Evolutionary conservation across 2,113 vertebrate genomes (phyloP), one percentile per base, ranked within the genome.

Genomic region (Mobula birostris): DNA sequence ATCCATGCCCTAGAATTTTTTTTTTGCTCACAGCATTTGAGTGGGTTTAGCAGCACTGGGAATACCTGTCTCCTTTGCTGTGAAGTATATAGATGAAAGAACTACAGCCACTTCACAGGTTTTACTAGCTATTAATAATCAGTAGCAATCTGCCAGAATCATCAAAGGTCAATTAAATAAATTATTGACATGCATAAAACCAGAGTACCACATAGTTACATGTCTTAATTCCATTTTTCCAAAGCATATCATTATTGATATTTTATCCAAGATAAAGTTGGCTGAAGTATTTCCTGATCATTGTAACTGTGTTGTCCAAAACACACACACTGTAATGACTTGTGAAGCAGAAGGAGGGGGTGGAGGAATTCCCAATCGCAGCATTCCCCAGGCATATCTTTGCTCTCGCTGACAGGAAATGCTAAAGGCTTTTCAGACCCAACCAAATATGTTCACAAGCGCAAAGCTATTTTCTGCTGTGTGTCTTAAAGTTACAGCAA

Each of bases 371-470:
- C 91, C 70, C 91, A 40, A 36, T 56, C 11, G 91, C 70, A 40
- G 72, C 68, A 72, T 36, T 40, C 21, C 21, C 11, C 68, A 93
- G 91, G 40, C 40, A 27, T 93, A 74, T 93, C 68, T 93, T 93
- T 93, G 40, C 91, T 76, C 70, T 93, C 36, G 48, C 36, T 72
- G 66, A 76, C 91, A 93, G 91, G 91, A 93, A 93, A 93, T 74
- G 91, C 68, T 74, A 32, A 72, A 76, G 68, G 91, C 91, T 27
- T 93, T 93, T 48, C 56, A 56, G 91, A 74, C 24, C 24, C 24
- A 70, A 93, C 19, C 70, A 93, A 32, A 74, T 93, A 74, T 76
- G 74, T 56, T 93, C 91, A 74, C 40, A 76, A 93, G 48, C 14
- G 36, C 36, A 76, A 93, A 93, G 40, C 70, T 27, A 74, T 32